phyloP scores from a whole-genome alignment of 1,140 invertebrate species.

The Euglossa dilemma region DNA sequence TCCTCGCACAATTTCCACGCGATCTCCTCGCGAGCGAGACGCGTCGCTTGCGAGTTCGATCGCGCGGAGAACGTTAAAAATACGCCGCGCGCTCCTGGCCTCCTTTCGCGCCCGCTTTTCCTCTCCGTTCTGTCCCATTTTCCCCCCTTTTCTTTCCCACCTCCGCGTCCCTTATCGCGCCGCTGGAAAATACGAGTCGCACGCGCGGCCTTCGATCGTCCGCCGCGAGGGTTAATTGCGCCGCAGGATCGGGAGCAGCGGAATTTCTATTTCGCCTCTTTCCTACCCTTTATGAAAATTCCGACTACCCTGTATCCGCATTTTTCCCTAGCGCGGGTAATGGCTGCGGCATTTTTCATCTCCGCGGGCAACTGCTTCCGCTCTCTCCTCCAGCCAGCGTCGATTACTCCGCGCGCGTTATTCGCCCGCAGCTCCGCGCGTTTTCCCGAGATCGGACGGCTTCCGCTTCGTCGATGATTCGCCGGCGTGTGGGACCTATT shows the following conservation, averaged over 20 bases:
- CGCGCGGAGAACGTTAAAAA: constrained; percentile 66
- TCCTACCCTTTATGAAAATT: constrained; percentile 15
- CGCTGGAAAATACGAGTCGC: not conserved
- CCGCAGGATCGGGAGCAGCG: not conserved
- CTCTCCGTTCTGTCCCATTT: constrained; percentile 19
- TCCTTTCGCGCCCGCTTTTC: constrained; percentile 46
- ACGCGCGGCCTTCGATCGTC: not conserved
- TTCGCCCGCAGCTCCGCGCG: constrained; percentile 11
- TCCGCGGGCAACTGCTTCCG: constrained; percentile 24
- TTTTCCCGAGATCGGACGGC: not conserved
- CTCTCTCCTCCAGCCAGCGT: not conserved
- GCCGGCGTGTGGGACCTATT: constrained; percentile 19
- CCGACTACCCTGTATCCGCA: not conserved
- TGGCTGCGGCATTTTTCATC: constrained; percentile 64
- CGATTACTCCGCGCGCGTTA: constrained; percentile 13
- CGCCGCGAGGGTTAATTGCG: not conserved
- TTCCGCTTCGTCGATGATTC: not conserved
- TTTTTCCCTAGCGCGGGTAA: not conserved
- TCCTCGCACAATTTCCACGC: not conserved
- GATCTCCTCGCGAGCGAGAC: too few species aligned
- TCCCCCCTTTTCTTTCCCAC: not conserved
- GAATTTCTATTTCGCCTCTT: constrained; percentile 23
- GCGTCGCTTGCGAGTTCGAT: not conserved
- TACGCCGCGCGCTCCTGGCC: constrained; percentile 60
- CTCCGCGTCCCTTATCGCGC: not conserved